Base-by-base conservation (phyloP, 1,140 invertebrate genomes). In the Globodera rostochiensis region DNA sequence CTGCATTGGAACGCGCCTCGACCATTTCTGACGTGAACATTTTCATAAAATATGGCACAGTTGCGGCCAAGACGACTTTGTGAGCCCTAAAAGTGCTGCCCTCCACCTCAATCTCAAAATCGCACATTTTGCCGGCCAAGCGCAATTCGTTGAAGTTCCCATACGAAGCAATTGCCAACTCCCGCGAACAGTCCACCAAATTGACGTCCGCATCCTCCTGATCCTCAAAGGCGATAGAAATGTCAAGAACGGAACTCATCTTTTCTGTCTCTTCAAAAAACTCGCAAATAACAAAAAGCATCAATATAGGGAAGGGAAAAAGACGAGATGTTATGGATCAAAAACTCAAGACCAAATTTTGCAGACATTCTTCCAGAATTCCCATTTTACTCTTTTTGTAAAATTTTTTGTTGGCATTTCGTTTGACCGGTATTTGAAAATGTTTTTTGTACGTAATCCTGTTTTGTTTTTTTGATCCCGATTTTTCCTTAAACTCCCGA, bases 21-120 rank as follows among this genome's bases (percentile, higher is more conserved):
- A 93, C 92, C 94, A 96, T 95, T 88, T 95, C 94, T 90, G 94
- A 93, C 19, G 94, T 94, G 90, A 96, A 96, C 95, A 96, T 96
- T 19, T 94, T 94, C 91, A 95, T 93, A 90, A 96, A 96, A 90
- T 96, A 96, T 13, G 95, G 95, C 88, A 96, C 95, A 25, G 94
- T 94, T 6, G 94, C 93, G 25, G 95, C 94, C 64, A 96, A 91
- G 36, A 96, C 94, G 82, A 96, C 93, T 82, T 94, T 92, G 91
- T 96, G 95, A 19, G 94, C 95, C 84, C 93, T 93, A 88, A 96
- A 95, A 79, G 92, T 92, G 87, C 93, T 93, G 86, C 94, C 93
- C 82, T 94, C 94, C 5, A 45, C 50, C n/a, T 75, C 74, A 45
- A 85, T 80, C 13, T 45, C 74, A 6, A 85, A 49, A 67, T 85